phyloP scores from a whole-genome alignment of 2,888 invertebrate genomes.

The Baronia brevicornis region DNA sequence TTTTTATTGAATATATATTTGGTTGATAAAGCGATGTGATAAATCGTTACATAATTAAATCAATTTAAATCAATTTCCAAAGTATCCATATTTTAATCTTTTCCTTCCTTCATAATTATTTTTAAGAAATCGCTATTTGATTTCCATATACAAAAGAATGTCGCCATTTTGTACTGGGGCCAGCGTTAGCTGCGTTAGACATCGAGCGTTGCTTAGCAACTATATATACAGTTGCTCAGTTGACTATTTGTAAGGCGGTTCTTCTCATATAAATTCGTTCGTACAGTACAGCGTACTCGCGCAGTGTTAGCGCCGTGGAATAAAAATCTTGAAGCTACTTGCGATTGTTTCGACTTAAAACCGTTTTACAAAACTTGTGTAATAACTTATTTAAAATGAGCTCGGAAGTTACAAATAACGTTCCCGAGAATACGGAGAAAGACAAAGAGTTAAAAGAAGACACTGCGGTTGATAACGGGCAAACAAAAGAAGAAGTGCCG shows the following conservation, averaged over 20 bases:
- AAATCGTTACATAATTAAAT: no score
- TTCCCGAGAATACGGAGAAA: slow-evolving; percentile 78
- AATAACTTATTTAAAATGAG: slow-evolving; percentile 74
- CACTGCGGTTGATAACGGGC: slow-evolving; percentile 63
- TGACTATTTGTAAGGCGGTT: slow-evolving; percentile 27
- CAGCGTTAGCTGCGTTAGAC: slow-evolving; percentile 21
- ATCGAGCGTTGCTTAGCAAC: slow-evolving; percentile 42
- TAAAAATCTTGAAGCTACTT: slow-evolving; percentile 22
- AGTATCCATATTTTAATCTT: not conserved
- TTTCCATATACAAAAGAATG: slow-evolving; percentile 11
- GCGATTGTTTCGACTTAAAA: slow-evolving; percentile 15
- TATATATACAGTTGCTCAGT: slow-evolving; percentile 29
- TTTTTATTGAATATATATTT: no score
- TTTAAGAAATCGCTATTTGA: slow-evolving; percentile 7
- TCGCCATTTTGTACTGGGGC: slow-evolving; percentile 37
- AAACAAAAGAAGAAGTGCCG: slow-evolving; percentile 57
- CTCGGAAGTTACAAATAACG: slow-evolving; percentile 84
- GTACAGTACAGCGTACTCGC: slow-evolving; percentile 23
- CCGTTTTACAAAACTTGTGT: slow-evolving; percentile 25
- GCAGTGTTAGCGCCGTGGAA: slow-evolving; percentile 26
- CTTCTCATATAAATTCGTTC: slow-evolving; percentile 25
- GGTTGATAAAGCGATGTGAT: no score
- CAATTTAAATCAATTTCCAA: no score
- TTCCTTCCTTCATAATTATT: not conserved
- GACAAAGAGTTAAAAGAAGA: slow-evolving; percentile 77